Conservation (phyloP, 2,113 vertebrate species). For the Nanorana parkeri region DNA sequence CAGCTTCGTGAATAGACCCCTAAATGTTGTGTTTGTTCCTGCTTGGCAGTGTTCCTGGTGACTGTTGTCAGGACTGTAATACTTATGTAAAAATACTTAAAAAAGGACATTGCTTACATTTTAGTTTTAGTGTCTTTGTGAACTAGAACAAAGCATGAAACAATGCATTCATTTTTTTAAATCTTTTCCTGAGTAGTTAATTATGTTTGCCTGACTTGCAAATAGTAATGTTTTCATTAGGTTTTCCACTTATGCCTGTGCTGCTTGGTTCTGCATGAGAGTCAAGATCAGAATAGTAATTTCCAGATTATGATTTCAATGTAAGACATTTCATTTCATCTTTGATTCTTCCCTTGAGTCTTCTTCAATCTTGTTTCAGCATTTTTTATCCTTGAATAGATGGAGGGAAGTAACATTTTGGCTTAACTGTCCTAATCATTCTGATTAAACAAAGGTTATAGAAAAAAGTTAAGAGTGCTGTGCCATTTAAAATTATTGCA, state of each 20-base stretch:
- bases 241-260: conserved; percentile 35
- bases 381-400: conserved; percentile 44
- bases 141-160: background rate
- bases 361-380: conserved; percentile 55
- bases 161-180: background rate
- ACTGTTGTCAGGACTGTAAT: too few species aligned
- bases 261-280: conserved; percentile 45
- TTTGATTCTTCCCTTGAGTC: conserved; percentile 49
- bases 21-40: too few species aligned
- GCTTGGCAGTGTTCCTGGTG: too few species aligned
- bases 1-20: too few species aligned
- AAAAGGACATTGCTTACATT: too few species aligned
- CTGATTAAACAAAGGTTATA: conserved; percentile 18
- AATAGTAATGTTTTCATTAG: conserved; percentile 42
- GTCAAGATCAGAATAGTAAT: conserved; percentile 63
- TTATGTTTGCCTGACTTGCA: background rate
- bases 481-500: conserved; percentile 3
- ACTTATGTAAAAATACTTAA: too few species aligned
- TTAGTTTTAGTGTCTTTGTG: too few species aligned
- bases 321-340: conserved; percentile 53
- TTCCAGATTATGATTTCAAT: conserved; percentile 58
- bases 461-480: conserved; percentile 16
- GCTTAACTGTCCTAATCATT: conserved; percentile 46
- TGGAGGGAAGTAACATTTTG: conserved; percentile 25
- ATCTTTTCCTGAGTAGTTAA: conserved; percentile 22